These are phyloP conservation scores for Lasioglossum baleicum DNA, from an alignment of 1,140 invertebrate species.

Conservation along the genomic window DNA sequence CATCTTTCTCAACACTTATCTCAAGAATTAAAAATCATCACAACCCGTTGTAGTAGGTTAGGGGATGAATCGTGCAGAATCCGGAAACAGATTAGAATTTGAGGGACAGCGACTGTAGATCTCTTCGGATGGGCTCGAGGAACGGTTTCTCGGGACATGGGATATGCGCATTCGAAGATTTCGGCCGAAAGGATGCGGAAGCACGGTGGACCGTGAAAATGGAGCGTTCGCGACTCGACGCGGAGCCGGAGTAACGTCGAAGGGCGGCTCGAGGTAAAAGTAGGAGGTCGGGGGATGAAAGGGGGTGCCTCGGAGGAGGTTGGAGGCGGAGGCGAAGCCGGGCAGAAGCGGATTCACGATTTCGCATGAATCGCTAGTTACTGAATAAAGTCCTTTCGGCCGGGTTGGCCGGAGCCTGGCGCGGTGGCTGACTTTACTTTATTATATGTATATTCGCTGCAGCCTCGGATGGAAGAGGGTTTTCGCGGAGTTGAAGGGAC, in stretches of 20 bases:
- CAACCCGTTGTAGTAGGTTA: too few species aligned
- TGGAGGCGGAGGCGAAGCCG: conserved; percentile 49
- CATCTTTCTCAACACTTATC: too few species aligned
- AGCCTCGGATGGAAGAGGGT: conserved; percentile 61
- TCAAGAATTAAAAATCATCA: too few species aligned
- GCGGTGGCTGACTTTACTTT: conserved; percentile 65
- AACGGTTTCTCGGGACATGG: neutral
- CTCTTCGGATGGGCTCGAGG: too few species aligned
- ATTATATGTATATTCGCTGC: conserved; percentile 68
- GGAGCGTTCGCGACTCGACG: too few species aligned
- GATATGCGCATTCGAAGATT: neutral
- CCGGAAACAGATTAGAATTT: too few species aligned
- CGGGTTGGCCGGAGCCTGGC: conserved; percentile 56
- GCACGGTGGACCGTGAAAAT: conserved; percentile 31
- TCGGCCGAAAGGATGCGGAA: conserved; percentile 2
- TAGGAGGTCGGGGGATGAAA: neutral
- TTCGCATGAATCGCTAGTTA: conserved; percentile 73
- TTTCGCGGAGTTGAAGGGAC: conserved; percentile 59
- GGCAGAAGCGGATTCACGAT: conserved; percentile 66
- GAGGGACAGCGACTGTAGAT: too few species aligned
- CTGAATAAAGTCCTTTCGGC: conserved; percentile 68
- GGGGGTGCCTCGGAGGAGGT: neutral
- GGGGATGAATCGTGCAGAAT: neutral
- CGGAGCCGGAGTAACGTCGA: conserved; percentile 8
- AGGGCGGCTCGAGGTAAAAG: conserved; percentile 16